Conservation (phyloP, 2,888 invertebrate species). For the Aricia artaxerxes region DNA sequence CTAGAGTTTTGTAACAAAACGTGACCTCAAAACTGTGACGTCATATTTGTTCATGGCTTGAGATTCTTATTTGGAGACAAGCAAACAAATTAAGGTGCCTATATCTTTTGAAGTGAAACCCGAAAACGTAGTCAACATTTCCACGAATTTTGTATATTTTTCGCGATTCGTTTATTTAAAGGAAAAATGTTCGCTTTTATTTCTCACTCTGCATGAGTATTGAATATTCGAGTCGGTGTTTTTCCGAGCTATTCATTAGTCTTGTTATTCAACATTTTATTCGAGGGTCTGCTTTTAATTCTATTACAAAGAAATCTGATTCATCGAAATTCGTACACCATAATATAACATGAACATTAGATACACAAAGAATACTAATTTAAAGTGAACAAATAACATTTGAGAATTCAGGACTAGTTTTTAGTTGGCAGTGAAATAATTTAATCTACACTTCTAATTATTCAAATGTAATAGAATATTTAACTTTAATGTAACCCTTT, state of each 20-base stretch:
- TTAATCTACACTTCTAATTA: neutral
- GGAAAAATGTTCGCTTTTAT: neutral
- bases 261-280: slow-evolving; percentile 18
- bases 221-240: slow-evolving; percentile 15
- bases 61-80: neutral
- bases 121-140: neutral
- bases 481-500: neutral
- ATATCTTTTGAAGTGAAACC: neutral
- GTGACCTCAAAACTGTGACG: too few species aligned
- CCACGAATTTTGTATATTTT: neutral
- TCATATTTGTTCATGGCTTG: too few species aligned
- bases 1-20: too few species aligned
- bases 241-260: slow-evolving; percentile 11
- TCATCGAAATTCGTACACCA: neutral
- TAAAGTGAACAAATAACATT: neutral
- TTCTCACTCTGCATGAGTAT: slow-evolving; percentile 6
- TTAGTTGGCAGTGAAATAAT: neutral
- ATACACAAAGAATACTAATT: neutral
- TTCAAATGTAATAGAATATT: neutral
- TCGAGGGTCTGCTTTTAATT: slow-evolving; percentile 12
- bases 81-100: neutral
- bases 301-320: slow-evolving; percentile 1
- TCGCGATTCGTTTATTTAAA: neutral
- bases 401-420: neutral
- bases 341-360: neutral